A percentile compares a stretch with the other conserved stretches of the same genome.
phyloP scores from a whole-genome alignment of 2,797 vertebrate species.

The Gambelia wislizenii region DNA sequence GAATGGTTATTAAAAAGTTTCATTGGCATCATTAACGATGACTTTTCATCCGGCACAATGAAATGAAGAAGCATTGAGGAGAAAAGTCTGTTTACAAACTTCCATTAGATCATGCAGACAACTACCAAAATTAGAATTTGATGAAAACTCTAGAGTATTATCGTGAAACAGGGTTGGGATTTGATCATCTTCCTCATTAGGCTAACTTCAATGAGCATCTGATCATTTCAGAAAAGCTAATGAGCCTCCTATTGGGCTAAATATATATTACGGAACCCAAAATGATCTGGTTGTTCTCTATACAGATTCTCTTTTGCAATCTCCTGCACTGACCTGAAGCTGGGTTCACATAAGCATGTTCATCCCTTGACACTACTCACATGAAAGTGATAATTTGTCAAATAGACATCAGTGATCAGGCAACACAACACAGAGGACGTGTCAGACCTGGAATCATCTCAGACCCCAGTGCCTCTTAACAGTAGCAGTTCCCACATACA shows the following conservation, averaged over 20 bases:
- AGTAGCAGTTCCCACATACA: constrained; percentile 21
- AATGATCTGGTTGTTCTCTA: background rate
- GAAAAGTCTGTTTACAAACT: background rate
- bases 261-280: background rate
- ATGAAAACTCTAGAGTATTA: background rate
- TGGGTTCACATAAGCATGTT: background rate
- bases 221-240: background rate
- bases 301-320: background rate
- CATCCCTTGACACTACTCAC: background rate
- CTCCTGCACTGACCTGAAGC: background rate
- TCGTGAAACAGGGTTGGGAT: background rate
- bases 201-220: background rate
- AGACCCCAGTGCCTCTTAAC: background rate
- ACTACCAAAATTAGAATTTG: background rate
- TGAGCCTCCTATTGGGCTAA: background rate
- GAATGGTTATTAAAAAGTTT: background rate
- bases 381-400: constrained; percentile 5
- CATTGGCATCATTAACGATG: background rate
- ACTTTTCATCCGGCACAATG: background rate
- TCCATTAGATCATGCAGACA: background rate
- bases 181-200: background rate
- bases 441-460: background rate
- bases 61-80: background rate
- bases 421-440: background rate
- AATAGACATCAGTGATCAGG: background rate